These are phyloP conservation scores for Coenobita brevimanus DNA, from an alignment of 1,140 invertebrate species.

Conservation along the genomic window DNA sequence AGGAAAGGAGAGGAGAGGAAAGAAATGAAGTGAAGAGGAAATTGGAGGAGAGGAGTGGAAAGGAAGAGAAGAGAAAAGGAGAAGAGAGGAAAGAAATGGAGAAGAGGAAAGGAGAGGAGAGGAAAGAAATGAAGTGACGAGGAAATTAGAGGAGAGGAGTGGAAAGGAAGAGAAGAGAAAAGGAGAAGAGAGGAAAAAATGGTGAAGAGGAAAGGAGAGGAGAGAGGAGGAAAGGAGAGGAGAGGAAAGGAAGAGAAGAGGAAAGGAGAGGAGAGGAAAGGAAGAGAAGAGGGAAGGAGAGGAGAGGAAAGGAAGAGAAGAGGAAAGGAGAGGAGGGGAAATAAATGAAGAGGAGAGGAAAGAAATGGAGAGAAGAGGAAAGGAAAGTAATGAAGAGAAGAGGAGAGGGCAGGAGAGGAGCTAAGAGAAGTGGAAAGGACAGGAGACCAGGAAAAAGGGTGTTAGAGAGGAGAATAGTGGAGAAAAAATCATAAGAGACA, in stretches of 20 bases:
- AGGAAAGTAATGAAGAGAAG: not conserved
- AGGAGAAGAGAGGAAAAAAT: not conserved
- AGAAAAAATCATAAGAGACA: not conserved
- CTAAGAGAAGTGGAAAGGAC: not conserved
- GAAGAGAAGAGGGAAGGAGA: not conserved
- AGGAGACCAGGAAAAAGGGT: not conserved
- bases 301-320: not conserved
- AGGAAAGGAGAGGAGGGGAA: not conserved
- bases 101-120: constrained; percentile 1
- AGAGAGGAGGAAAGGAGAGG: too few species aligned
- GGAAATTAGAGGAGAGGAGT: not conserved
- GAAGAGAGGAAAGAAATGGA: not conserved
- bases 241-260: too few species aligned
- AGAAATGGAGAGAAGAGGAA: not conserved
- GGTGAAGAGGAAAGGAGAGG: too few species aligned
- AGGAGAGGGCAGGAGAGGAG: not conserved
- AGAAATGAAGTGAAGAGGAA: not conserved
- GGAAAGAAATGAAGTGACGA: not conserved
- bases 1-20: not conserved
- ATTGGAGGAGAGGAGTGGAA: not conserved
- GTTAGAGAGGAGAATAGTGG: not conserved
- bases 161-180: not conserved
- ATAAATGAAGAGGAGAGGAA: not conserved
- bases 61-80: constrained; percentile 4
- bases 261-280: too few species aligned